Base-by-base conservation (phyloP, 2,113 vertebrate genomes). In the Alectura lathami region DNA sequence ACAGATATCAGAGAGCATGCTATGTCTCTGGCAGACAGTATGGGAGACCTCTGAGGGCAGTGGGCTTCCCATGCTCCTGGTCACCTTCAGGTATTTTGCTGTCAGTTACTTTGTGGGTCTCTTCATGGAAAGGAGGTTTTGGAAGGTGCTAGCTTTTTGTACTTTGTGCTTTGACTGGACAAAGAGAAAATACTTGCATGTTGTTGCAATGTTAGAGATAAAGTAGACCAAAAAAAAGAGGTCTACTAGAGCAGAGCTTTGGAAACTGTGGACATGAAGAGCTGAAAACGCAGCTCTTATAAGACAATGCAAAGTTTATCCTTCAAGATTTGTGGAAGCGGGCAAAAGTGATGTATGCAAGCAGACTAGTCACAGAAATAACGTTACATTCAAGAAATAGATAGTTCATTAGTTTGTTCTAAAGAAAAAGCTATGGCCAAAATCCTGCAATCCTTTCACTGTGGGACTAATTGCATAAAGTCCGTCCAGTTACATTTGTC, bases 21-120 rank as follows among this genome's bases (percentile, higher is more conserved):
- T 27, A 2, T 48, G 47, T 51, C 21, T 77, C n/a, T 62, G 47
- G 13, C 36, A 74, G 70, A 36, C 59, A 34, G 8, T 51, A 43
- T 57, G 53, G 48, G 64, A 89, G 47, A 51, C 69, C 17, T 76
- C 51, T 45, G 51, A 72, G 51, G 51, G 17, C 8, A 4, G 21
- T 56, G 47, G 43, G 42, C 36, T 81, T 62, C 53, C 64, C 0
- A 0, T 66, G 45, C 54, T 36, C 48, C 40, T 0, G 0, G 47
- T 63, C 60, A 57, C 32, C 89, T 68, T 77, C 53, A 68, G 13
- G 36, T 13, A 63, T 72, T 85, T 34, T 82, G 16, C 47, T 81
- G n/a, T 56, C 56, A 30, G 17, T 85, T 85, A 8, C 56, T 67
- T 81, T 32, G 45, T 50, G 53, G 12, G 42, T 73, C 40, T 62